Base-by-base conservation (phyloP, 2,797 vertebrate species). In the Sebastes alutus region DNA sequence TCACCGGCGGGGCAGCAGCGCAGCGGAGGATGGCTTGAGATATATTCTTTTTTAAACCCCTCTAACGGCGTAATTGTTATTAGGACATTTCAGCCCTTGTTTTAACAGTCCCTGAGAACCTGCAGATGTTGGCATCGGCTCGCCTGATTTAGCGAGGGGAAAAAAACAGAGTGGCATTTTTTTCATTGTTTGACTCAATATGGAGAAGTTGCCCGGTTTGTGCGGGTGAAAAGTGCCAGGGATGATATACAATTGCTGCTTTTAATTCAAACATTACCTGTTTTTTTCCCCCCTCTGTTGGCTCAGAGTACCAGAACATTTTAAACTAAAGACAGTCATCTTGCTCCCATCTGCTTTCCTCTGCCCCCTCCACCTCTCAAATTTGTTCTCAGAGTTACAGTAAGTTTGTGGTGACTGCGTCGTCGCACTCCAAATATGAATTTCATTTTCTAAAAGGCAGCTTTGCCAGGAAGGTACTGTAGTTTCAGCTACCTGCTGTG, bases 141-240 rank as follows among this genome's bases (percentile, higher is more conserved):
- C 93, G 92, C 89, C 84, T 95, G 94, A 96, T 96, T 96, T 95
- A 95, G 75, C 86, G 86, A 9, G 49, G 88, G 88, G 35, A 88
- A 93, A 95, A 92, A 93, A 93, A 90, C 95, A 84, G 93, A 92
- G 96, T 89, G 94, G 93, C 91, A 94, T 97, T 97, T 97, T 96
- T 97, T 97, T 96, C 97, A 96, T 97, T 94, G 96, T 96, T 98
- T 98, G 97, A 98, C 98, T 99, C 97, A 97, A 98, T 99, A 99
- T 98, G 98, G 98, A 97, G 95, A 99, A 97, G 94, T 96, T 97
- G 96, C 96, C 96, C 93, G 89, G 93, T 97, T 97, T 96, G 94
- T 93, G 86, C 77, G 85, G 91, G 87, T 93, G 92, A 94, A 95
- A 95, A 92, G 93, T 95, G 94, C 92, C 95, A 95, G 85, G 80